Base-by-base conservation (phyloP, 1,140 invertebrate genomes). In the Chironomus tepperi region DNA sequence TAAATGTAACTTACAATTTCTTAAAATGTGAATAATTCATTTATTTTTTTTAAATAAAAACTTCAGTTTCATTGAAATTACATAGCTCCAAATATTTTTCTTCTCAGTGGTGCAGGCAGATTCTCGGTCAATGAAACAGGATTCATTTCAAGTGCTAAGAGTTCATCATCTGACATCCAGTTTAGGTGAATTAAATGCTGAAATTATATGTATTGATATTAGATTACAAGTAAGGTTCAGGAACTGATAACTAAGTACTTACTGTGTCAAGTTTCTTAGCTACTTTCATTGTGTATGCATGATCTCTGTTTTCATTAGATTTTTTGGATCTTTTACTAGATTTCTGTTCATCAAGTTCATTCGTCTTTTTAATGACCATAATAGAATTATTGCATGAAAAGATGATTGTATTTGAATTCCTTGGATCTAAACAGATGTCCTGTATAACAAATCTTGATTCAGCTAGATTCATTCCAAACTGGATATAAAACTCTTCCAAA, bases 121-220 rank as follows among this genome's bases (percentile, higher is more conserved):
- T 87, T 83, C 76, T 88, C 86, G 6, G 84, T 78, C 6, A 92
- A 79, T 18, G 85, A 82, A 16, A 85, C 79, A 8, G 89, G 89
- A 79, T 88, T 88, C 7, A 90, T 85, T 81, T 90, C 89, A 21
- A 92, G 86, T 15, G 86, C 87, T 2, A 92, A 85, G 76, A 92
- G 77, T 84, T 90, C 89, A 75, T 86, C 82, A 43, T 84, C 77
- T 65, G 81, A 84, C 18, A 91, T 76, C 79, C 85, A 86, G 34
- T 82, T 84, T 10, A 90, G 79, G 77, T 88, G 85, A 10, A 89
- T 83, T 73, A 92, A 81, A 81, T 90, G 88, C 89, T 92, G 79
- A 18, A 87, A 85, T 77, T 78, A 79, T 78, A 78, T 47, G 7
- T 9, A 47, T 47, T 57, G 5, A 57, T 15, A 57, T 15, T 15